phyloP scores from a whole-genome alignment of 2,888 invertebrate species.

The Boloria euphrosyne region DNA sequence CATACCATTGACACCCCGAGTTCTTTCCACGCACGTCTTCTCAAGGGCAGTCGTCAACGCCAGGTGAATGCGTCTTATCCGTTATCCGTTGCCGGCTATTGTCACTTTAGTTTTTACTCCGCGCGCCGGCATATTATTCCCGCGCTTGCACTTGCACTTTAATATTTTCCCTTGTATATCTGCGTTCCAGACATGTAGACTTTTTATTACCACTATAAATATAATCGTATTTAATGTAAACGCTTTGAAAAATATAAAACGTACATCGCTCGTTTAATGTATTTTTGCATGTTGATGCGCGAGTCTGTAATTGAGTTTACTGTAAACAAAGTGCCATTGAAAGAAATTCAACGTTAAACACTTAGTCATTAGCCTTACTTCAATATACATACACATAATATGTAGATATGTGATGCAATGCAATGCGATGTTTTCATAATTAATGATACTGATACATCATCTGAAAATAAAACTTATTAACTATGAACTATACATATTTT shows the following conservation, averaged over 20 bases:
- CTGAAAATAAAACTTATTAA: no score
- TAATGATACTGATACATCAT: background rate
- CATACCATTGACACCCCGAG: slow-evolving; percentile 95
- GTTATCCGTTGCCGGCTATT: slow-evolving; percentile 27
- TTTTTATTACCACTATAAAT: slow-evolving; percentile 26
- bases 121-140: slow-evolving; percentile 13
- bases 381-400: background rate
- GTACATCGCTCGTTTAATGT: slow-evolving; percentile 22
- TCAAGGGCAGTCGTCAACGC: slow-evolving; percentile 85
- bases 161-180: slow-evolving; percentile 1
- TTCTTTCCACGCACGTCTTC: slow-evolving; percentile 89
- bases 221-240: slow-evolving; percentile 21
- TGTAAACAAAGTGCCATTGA: slow-evolving; percentile 32
- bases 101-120: background rate
- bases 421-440: slow-evolving; percentile 2
- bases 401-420: background rate
- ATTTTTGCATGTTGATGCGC: slow-evolving; percentile 29
- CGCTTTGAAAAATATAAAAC: slow-evolving; percentile 21
- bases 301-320: slow-evolving; percentile 26
- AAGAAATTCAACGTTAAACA: slow-evolving; percentile 7
- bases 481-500: no score
- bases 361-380: slow-evolving; percentile 13
- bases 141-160: slow-evolving; percentile 16
- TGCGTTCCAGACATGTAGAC: slow-evolving; percentile 2
- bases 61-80: slow-evolving; percentile 62